phyloP scores from a whole-genome alignment of 2,797 vertebrate genomes.

The Xiphophorus birchmanni region DNA sequence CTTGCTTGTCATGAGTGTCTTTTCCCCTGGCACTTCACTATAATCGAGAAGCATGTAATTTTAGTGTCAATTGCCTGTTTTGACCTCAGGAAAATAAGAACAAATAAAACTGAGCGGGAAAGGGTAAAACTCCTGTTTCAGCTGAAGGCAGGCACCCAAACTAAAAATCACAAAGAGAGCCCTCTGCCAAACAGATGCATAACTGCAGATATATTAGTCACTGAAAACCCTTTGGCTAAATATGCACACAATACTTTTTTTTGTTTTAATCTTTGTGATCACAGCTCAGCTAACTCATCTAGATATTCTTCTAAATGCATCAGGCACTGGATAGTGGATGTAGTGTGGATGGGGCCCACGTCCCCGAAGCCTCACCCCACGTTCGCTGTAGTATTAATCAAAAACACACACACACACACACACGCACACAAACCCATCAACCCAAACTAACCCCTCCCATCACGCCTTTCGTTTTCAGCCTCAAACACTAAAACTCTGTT shows the following conservation, averaged over 20 bases:
- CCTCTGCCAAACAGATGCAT: constrained; percentile 75
- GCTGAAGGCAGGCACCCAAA: constrained; percentile 70
- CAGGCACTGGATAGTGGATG: constrained; percentile 83
- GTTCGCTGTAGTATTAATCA: constrained; percentile 74
- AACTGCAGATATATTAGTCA: constrained; percentile 74
- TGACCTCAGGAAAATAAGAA: constrained; percentile 33
- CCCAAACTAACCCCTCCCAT: constrained; percentile 62
- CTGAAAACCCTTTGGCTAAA: constrained; percentile 85
- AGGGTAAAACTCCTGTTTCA: constrained; percentile 59
- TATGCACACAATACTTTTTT: constrained; percentile 82
- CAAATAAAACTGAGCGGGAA: constrained; percentile 37
- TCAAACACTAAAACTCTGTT: constrained; percentile 52
- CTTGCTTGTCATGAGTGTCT: constrained; percentile 59
- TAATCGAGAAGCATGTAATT: constrained; percentile 50
- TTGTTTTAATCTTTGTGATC: constrained; percentile 67
- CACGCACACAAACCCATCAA: constrained; percentile 58
- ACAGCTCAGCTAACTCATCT: constrained; percentile 79
- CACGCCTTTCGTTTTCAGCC: constrained; percentile 52
- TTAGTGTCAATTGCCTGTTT: constrained; percentile 78
- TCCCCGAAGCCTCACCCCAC: constrained; percentile 77
- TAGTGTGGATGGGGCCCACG: constrained; percentile 73
- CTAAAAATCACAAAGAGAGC: constrained; percentile 71
- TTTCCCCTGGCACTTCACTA: constrained; percentile 41
- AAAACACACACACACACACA: constrained; percentile 59
- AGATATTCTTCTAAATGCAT: constrained; percentile 78